phyloP scores from a whole-genome alignment of 2,888 invertebrate species.

The Callosobruchus maculatus region DNA sequence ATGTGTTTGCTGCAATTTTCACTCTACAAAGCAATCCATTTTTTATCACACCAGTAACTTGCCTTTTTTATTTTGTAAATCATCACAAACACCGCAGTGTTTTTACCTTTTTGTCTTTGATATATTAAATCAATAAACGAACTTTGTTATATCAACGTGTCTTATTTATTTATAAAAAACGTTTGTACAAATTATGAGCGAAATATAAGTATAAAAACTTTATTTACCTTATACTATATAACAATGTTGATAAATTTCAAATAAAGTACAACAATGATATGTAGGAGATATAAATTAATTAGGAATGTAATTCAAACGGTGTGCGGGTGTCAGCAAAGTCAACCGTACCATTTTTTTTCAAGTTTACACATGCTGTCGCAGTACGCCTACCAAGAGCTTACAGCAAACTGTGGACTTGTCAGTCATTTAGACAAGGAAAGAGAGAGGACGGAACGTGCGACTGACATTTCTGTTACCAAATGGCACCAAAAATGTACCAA shows the following conservation, averaged over 20 bases:
- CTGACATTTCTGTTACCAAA: too few species aligned
- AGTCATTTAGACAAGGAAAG: too few species aligned
- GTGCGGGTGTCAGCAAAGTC: too few species aligned
- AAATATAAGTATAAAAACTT: neutral
- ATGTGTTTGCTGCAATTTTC: neutral
- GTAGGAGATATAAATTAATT: neutral
- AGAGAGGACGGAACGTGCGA: too few species aligned
- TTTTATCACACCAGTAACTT: neutral
- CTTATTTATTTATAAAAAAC: neutral
- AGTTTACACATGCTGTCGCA: too few species aligned
- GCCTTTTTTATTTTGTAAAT: neutral
- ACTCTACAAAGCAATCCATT: neutral
- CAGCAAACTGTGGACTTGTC: too few species aligned
- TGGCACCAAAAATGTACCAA: too few species aligned
- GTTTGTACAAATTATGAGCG: neutral
- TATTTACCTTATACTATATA: neutral
- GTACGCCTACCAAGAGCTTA: too few species aligned
- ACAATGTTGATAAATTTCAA: neutral
- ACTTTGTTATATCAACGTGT: neutral
- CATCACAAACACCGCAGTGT: neutral
- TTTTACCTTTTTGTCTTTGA: neutral
- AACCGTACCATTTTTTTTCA: too few species aligned
- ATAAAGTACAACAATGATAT: neutral
- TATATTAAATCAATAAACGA: neutral
- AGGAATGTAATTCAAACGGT: neutral